phyloP scores from a whole-genome alignment of 2,797 vertebrate genomes.

The Sebastes cheni region DNA sequence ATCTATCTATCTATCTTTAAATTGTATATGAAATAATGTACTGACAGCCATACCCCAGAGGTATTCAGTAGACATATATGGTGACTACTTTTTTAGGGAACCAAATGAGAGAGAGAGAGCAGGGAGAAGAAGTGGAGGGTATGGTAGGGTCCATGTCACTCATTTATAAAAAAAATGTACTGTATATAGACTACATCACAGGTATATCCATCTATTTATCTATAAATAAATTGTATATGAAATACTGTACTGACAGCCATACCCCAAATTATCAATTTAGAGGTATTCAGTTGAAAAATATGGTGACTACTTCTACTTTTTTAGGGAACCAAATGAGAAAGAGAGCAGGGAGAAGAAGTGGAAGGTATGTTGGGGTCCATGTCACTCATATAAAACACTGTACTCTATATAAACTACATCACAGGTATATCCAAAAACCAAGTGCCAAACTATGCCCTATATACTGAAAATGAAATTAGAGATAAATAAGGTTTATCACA shows the following conservation, averaged over 20 bases:
- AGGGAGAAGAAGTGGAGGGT: not conserved
- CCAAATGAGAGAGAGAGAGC: not conserved
- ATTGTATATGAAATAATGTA: not conserved
- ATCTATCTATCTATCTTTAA: too few species aligned
- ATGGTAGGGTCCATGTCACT: not conserved
- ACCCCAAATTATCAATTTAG: not conserved
- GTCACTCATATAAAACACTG: not conserved
- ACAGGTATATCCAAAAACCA: not conserved
- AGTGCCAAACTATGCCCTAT: not conserved
- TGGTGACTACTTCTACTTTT: not conserved
- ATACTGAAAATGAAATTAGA: not conserved
- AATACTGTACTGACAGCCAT: not conserved
- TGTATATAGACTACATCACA: not conserved
- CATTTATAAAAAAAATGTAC: not conserved
- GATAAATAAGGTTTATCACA: not conserved
- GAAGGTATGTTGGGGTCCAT: not conserved
- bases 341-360: not conserved
- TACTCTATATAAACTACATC: not conserved
- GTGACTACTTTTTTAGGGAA: not conserved
- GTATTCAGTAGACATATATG: not conserved
- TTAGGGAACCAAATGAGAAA: not conserved
- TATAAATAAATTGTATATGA: not conserved
- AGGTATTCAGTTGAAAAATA: not conserved
- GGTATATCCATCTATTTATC: not conserved
- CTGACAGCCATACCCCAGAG: not conserved